These are phyloP conservation scores for Chlamydotis undulata DNA, from an alignment of 2,113 vertebrate genomes.

Conservation along the genomic window DNA sequence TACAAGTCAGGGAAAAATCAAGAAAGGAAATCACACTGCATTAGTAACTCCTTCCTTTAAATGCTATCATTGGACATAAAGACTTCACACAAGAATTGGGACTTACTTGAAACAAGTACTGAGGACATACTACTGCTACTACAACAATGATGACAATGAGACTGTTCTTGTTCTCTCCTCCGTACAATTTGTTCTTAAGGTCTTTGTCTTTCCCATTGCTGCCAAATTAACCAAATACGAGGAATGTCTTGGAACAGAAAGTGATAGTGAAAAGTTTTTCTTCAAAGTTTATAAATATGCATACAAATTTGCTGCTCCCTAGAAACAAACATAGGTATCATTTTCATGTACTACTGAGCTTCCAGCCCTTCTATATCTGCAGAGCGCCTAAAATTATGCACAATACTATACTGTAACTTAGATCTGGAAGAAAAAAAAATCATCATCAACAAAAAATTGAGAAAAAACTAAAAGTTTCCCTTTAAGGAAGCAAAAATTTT, in stretches of 20 bases:
- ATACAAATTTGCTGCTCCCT: not conserved
- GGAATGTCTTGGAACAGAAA: not conserved
- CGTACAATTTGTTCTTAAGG: not conserved
- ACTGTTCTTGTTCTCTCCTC: not conserved
- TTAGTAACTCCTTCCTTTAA: not conserved
- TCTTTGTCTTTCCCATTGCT: not conserved
- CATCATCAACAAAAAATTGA: not conserved
- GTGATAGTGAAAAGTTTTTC: not conserved
- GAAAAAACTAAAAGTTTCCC: not conserved
- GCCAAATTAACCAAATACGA: not conserved
- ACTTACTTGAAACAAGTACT: not conserved
- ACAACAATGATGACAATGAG: not conserved
- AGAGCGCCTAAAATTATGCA: not conserved
- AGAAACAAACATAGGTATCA: not conserved
- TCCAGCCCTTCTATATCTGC: not conserved
- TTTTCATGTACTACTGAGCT: not conserved
- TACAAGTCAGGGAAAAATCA: not conserved
- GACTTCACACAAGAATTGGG: not conserved
- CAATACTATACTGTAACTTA: not conserved
- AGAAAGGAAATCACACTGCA: not conserved
- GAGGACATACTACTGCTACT: not conserved
- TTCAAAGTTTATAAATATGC: not conserved
- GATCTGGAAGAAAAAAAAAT: not conserved
- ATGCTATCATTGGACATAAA: not conserved
- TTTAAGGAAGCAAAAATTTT: not conserved